These are phyloP conservation scores for Epinephelus coioides DNA, from an alignment of 2,797 vertebrate species.

Conservation along the genomic window DNA sequence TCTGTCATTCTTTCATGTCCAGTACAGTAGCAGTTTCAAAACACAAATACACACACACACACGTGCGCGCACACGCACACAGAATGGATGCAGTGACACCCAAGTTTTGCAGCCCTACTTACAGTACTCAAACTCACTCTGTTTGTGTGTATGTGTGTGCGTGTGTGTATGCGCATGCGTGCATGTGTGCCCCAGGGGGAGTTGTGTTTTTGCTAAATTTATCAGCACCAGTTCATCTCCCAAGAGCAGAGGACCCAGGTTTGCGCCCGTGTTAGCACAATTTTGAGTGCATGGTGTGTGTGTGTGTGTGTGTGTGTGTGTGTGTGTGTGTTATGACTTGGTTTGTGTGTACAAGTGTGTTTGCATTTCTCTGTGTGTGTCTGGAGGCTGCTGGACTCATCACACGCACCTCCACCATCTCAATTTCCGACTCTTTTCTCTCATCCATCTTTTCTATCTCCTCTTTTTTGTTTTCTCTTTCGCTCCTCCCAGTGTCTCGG, in stretches of 20 bases:
- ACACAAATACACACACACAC: neutral
- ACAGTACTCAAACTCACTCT: too few species aligned
- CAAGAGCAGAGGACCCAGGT: slow-evolving; percentile 31
- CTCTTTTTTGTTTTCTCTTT: neutral
- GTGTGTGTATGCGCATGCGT: slow-evolving; percentile 13
- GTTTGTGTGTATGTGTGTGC: neutral
- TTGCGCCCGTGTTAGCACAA: slow-evolving; percentile 38
- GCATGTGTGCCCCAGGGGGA: slow-evolving; percentile 14
- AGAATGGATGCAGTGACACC: too few species aligned
- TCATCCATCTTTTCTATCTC: slow-evolving; percentile 18
- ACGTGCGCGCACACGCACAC: neutral
- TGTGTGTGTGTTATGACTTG: too few species aligned
- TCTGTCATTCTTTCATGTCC: neutral
- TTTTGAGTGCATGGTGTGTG: slow-evolving; percentile 17
- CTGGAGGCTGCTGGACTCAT: slow-evolving; percentile 10
- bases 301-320: slow-evolving; percentile 15
- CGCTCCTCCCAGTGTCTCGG: neutral
- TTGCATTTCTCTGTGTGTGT: slow-evolving; percentile 18
- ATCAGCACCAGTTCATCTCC: slow-evolving; percentile 47
- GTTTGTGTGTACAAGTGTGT: neutral
- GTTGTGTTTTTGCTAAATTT: slow-evolving; percentile 52
- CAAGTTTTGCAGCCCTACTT: too few species aligned
- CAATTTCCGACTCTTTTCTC: slow-evolving; percentile 10
- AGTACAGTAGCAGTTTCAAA: neutral
- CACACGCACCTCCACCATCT: neutral